These are phyloP conservation scores for Wiebesia pumilae DNA, from an alignment of 1,140 invertebrate genomes.

Conservation along the genomic window DNA sequence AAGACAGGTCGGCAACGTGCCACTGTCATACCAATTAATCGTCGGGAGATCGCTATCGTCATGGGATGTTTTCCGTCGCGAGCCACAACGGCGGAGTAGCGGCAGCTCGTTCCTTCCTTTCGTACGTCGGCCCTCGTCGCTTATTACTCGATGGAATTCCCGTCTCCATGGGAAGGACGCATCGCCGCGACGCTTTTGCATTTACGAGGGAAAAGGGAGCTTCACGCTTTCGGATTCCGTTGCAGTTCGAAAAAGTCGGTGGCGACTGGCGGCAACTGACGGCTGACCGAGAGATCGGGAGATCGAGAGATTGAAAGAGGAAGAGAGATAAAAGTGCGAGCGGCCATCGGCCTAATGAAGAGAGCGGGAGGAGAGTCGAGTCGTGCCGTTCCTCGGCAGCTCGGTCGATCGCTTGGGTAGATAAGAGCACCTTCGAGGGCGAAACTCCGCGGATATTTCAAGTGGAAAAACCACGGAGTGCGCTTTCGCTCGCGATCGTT, in stretches of 20 bases:
- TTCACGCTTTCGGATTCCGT: constrained; percentile 43
- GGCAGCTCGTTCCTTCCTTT: constrained; percentile 34
- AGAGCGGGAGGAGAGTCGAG: neutral
- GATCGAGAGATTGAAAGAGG: constrained; percentile 3
- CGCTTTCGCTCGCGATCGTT: neutral
- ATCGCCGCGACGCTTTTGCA: neutral
- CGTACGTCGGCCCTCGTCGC: neutral
- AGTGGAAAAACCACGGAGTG: neutral
- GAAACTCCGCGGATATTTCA: neutral
- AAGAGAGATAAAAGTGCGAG: constrained; percentile 30
- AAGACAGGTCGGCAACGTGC: constrained; percentile 61
- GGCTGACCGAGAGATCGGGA: neutral
- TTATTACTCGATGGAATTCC: constrained; percentile 29
- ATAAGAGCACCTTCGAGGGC: constrained; percentile 11
- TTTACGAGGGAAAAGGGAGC: neutral
- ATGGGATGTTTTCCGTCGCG: constrained; percentile 72
- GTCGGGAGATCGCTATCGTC: constrained; percentile 71
- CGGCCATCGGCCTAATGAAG: neutral
- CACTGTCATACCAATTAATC: constrained; percentile 74
- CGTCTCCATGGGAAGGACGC: neutral
- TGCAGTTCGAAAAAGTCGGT: neutral
- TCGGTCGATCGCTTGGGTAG: constrained; percentile 22
- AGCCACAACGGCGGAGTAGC: constrained; percentile 47
- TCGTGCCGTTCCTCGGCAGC: neutral
- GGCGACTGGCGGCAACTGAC: neutral